These are phyloP conservation scores for Lucilia sericata DNA, from an alignment of 1,140 invertebrate species.

Conservation along the genomic window DNA sequence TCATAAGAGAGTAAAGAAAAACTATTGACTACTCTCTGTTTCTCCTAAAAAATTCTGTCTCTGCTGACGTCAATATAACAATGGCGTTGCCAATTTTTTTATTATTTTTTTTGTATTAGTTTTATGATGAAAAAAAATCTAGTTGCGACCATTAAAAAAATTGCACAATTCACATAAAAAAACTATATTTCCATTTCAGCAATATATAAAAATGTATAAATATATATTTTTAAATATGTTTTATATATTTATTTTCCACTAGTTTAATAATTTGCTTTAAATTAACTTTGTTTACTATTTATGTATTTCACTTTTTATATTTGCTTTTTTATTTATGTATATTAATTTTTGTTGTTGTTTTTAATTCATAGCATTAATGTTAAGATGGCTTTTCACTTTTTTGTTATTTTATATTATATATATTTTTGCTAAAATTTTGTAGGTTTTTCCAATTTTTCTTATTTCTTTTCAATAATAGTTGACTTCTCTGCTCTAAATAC, in stretches of 20 bases:
- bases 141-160: not conserved
- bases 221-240: not conserved
- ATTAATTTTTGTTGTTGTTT: constrained; percentile 34
- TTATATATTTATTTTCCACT: not conserved
- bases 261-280: not conserved
- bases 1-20: not conserved
- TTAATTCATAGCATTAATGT: not conserved
- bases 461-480: not conserved
- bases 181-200: not conserved
- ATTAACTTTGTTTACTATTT: not conserved
- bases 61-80: constrained; percentile 31
- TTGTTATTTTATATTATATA: not conserved
- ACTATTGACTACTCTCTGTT: not conserved
- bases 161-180: constrained; percentile 30
- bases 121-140: not conserved
- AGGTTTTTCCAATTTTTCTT: not conserved
- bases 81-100: constrained; percentile 12
- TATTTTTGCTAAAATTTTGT: not conserved
- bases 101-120: not conserved
- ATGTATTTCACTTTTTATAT: not conserved
- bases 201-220: constrained; percentile 1
- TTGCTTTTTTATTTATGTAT: not conserved
- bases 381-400: constrained; percentile 25
- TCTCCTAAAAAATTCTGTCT: constrained; percentile 20
- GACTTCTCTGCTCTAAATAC: not conserved